Evolutionary conservation across 2,113 vertebrate species (phyloP), one percentile per base, ranked within the genome.

Genomic region (Microcebus ravelobensis): DNA sequence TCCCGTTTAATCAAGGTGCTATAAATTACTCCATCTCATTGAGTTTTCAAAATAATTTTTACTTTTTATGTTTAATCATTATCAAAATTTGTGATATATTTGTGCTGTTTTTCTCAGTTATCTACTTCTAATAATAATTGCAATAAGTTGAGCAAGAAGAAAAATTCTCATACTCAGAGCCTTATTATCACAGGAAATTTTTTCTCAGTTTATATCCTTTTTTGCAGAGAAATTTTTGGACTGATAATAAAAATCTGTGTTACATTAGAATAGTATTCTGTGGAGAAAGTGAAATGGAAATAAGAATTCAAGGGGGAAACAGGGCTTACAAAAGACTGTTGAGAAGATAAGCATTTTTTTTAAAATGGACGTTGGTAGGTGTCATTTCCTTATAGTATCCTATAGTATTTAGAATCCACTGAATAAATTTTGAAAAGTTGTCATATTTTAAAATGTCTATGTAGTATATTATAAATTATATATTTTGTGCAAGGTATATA

Each of bases 341-440:
- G 82, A 84, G 13, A 74, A 36, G 7, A 81, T 57, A 13, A 70
- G 83, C 70, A 71, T 71, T n/a, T 25, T 42, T 85, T 94, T 59
- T 48, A 20, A 20, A 77, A 63, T 31, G 10, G 5, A 17, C 55
- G 3, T 80, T 74, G 59, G 27, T 82, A 31, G 31, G 5, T 70
- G 29, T 59, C 36, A 50, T 57, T 92, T 91, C 18, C 52, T 17
- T 68, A 9, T 61, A 25, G 59, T 61, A 25, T 61, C 52, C 13
- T 65, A 11, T 10, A 68, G 65, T 93, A 77, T 96, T 77, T 90
- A 83, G 50, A 83, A 39, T 83, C 34, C 34, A 65, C 34, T 77
- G 61, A 92, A 92, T 93, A 87, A 45, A 48, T 77, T 82, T 63
- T 87, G 63, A 87, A 77, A 39, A 70, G 68, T 70, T 73, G 67